Evolutionary conservation across 30 jellyfish, hydroid and myxozoan genomes (phyloP).

Genomic region (Chrysaora quinquecirrha): DNA sequence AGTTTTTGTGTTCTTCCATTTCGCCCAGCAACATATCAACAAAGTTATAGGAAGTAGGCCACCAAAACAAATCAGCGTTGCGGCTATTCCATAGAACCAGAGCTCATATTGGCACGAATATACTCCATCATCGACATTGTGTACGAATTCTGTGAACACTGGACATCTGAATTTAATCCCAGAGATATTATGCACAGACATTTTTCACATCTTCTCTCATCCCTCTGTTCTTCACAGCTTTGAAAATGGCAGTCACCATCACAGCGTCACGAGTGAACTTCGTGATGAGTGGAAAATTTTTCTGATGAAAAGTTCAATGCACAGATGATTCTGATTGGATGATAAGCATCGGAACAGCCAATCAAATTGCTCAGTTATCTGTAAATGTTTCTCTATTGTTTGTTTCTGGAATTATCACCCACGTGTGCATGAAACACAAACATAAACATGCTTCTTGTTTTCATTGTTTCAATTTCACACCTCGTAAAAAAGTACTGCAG

Average conservation of each 20-base stretch:
- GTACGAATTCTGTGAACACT: conserved; percentile 25
- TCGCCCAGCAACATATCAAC: conserved; percentile 51
- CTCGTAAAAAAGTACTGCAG: no score
- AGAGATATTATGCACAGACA: neutral
- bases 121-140: conserved; percentile 13
- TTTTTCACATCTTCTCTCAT: neutral
- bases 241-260: no score
- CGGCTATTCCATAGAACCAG: conserved; percentile 86
- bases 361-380: no score
- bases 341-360: no score
- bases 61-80: conserved; percentile 56
- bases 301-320: neutral
- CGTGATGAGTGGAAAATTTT: no score
- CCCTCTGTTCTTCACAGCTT: neutral
- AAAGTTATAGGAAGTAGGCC: conserved; percentile 61
- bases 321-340: neutral
- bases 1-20: conserved; percentile 27
- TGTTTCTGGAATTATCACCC: no score
- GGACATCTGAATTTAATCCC: conserved; percentile 12
- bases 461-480: no score
- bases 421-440: no score
- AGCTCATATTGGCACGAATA: conserved; percentile 51
- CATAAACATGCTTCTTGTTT: no score
- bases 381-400: no score
- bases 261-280: no score